Percentiles rank a stretch among this genome's conserved stretches.
phyloP scores from a whole-genome alignment of 2,113 vertebrate genomes.

The Vombatus ursinus region DNA sequence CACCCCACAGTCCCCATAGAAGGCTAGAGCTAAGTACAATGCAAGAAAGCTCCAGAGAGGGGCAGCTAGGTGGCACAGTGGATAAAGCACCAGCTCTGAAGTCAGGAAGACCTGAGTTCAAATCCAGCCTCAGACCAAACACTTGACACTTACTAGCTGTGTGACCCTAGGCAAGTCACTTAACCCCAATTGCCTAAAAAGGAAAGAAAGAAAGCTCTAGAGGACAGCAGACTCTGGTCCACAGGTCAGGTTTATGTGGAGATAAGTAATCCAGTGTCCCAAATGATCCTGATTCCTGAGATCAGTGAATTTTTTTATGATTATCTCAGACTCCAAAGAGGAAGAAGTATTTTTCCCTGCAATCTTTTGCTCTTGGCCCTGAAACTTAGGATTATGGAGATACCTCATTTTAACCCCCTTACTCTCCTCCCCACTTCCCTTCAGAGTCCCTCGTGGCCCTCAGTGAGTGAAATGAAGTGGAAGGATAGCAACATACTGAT shows the following conservation, averaged over 20 bases:
- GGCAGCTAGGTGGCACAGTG: too few relatives aligned
- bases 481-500: neutral
- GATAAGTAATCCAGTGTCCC: too few relatives aligned
- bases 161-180: too few relatives aligned
- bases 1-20: neutral
- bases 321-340: neutral
- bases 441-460: neutral
- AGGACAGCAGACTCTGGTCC: neutral
- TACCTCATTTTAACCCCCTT: neutral
- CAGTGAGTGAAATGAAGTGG: neutral
- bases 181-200: too few relatives aligned
- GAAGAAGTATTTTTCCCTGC: neutral
- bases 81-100: too few relatives aligned
- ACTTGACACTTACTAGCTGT: too few relatives aligned
- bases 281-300: neutral
- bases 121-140: too few relatives aligned
- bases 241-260: neutral
- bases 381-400: neutral
- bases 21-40: neutral
- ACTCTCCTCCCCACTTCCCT: neutral
- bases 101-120: too few relatives aligned
- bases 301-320: neutral
- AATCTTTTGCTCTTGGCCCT: neutral
- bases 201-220: too few relatives aligned
- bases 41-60: neutral